Base-by-base conservation (phyloP, 2,797 vertebrate species). In the Urosaurus nigricauda region DNA sequence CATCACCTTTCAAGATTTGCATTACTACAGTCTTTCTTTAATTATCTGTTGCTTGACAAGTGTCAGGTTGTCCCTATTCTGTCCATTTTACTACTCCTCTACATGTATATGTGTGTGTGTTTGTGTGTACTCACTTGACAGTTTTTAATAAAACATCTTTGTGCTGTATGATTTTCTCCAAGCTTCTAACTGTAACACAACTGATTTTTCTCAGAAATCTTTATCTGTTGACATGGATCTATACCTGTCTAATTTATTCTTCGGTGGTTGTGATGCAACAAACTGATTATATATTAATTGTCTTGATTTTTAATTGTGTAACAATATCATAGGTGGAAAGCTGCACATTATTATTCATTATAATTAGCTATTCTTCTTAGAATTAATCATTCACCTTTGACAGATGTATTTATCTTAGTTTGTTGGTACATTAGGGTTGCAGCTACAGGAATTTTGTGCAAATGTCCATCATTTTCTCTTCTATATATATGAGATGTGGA, bases 141-240 rank as follows among this genome's bases (percentile, higher is more conserved):
- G 2, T 86, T 93, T 90, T 81, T 88, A 16, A 88, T 47, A 71
- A 71, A 90, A 37, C 87, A 0, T 79, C 4, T 85, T 78, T 83
- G 47, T 80, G 68, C 4, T 71, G 47, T 89, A 35, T 65, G 86
- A 0, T 47, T 84, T 0, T 80, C 24, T 90, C 5, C 21, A 84
- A 26, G 5, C 26, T 89, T 0, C 60, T 60, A 47, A 40, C 3
- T 9, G 11, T 19, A 53, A 37, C 1, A 8, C 26, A 53, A 12
- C 63, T 68, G n/a, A 73, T 9, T 68, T 85, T 92, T 51, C 19
- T 32, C 16, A 87, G 89, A 88, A 26, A 47, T 74, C 4, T 58
- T 74, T 53, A 87, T 58, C 53, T 80, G 26, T 87, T 77, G 26
- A 81, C 74, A 79, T 51, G 60, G 56, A 78, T 2, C 89, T 93